These are phyloP conservation scores for Homarus americanus DNA, from an alignment of 1,140 invertebrate species.

Conservation along the genomic window DNA sequence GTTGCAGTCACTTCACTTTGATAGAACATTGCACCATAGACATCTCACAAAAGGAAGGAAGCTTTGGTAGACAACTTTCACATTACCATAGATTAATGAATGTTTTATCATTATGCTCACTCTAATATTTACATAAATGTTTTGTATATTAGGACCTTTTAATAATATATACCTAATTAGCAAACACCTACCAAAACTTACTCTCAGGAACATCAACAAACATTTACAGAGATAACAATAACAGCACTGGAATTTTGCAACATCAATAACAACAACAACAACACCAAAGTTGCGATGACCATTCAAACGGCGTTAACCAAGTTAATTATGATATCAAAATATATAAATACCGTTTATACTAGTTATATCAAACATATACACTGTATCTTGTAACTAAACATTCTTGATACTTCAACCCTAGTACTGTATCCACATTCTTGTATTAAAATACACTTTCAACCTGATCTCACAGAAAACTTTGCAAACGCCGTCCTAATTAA, in stretches of 20 bases:
- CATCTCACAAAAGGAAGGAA: constrained; percentile 25
- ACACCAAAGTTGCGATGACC: constrained; percentile 33
- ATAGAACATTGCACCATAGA: constrained; percentile 23
- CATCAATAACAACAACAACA: constrained; percentile 46
- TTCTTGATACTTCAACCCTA: constrained; percentile 2
- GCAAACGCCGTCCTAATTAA: constrained; percentile 48
- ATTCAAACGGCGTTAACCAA: constrained; percentile 63
- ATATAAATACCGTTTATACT: neutral
- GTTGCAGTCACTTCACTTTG: constrained; percentile 36
- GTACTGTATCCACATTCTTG: neutral
- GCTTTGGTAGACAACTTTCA: constrained; percentile 5
- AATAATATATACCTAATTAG: neutral
- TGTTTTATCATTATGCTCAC: neutral
- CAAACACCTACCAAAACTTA: neutral
- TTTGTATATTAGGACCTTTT: too few relatives aligned
- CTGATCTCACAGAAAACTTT: constrained; percentile 48
- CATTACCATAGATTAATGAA: neutral
- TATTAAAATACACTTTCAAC: neutral
- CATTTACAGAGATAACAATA: constrained; percentile 39
- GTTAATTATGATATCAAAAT: neutral
- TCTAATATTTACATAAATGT: neutral
- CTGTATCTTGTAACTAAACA: neutral
- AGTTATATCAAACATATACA: neutral
- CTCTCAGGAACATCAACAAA: constrained; percentile 20
- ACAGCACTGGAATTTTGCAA: constrained; percentile 54